Evolutionary conservation across 2,888 invertebrate genomes (phyloP).

Genomic region (Sialis fuliginosa): DNA sequence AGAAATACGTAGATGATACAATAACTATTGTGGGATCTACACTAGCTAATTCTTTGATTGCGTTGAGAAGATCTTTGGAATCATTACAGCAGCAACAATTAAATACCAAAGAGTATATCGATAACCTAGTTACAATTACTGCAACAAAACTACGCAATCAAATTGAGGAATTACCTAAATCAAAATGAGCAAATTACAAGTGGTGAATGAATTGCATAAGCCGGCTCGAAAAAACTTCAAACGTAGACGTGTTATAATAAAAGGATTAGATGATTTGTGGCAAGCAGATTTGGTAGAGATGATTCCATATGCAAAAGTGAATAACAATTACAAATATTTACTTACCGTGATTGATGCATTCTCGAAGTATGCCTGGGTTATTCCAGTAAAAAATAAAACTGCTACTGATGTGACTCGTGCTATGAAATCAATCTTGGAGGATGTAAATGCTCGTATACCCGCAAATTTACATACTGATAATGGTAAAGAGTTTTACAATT

Average conservation of each 20-base stretch:
- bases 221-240: slow-evolving; percentile 19
- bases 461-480: slow-evolving; percentile 16
- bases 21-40: no score
- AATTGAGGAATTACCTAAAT: not conserved
- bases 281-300: slow-evolving; percentile 24
- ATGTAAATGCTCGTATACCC: slow-evolving; percentile 5
- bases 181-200: not conserved
- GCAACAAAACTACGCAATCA: no score
- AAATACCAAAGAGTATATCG: no score
- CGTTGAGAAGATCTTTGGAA: no score
- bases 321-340: slow-evolving; percentile 18
- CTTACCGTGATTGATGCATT: slow-evolving; percentile 21
- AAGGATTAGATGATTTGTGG: slow-evolving; percentile 22
- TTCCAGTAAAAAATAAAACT: slow-evolving; percentile 18
- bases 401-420: slow-evolving; percentile 12
- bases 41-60: no score
- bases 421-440: not conserved
- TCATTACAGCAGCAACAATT: no score
- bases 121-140: no score
- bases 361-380: slow-evolving; percentile 21
- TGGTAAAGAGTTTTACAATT: slow-evolving; percentile 17
- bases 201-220: slow-evolving; percentile 18
- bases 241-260: slow-evolving; percentile 17
- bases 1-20: not conserved
- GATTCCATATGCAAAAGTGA: slow-evolving; percentile 15